A percentile compares a stretch with the other conserved stretches of the same genome.
Evolutionary conservation across 2,113 vertebrate genomes (phyloP).

Genomic region (Trichomycterus rosablanca): DNA sequence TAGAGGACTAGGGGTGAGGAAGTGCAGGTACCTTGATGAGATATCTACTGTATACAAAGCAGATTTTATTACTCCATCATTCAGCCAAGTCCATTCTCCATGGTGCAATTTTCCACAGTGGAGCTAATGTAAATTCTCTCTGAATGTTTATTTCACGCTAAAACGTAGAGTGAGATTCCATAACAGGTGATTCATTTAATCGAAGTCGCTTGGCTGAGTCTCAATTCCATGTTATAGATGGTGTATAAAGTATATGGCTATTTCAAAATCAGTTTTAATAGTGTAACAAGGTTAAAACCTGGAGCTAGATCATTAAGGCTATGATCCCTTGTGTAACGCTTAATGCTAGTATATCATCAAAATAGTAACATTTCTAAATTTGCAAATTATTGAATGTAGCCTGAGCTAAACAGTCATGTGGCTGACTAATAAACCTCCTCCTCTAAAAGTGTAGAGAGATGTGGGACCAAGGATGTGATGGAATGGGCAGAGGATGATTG

Average conservation of each 20-base stretch:
- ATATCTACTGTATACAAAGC: slow-evolving; percentile 55
- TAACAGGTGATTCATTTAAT: slow-evolving; percentile 65
- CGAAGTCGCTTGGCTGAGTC: slow-evolving; percentile 39
- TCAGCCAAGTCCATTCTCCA: slow-evolving; percentile 50
- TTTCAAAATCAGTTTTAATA: too few relatives aligned
- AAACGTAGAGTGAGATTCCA: slow-evolving; percentile 43
- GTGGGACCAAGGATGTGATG: too few relatives aligned
- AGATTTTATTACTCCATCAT: slow-evolving; percentile 63
- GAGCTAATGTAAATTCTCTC: slow-evolving; percentile 65
- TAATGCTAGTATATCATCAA: too few relatives aligned
- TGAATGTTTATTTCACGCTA: slow-evolving; percentile 57
- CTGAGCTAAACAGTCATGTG: too few relatives aligned
- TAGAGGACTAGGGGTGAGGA: slow-evolving; percentile 63
- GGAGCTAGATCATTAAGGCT: too few relatives aligned
- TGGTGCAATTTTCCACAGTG: slow-evolving; percentile 52
- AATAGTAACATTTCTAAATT: too few relatives aligned
- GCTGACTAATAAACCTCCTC: too few relatives aligned
- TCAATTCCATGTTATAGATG: slow-evolving; percentile 44
- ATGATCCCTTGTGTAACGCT: too few relatives aligned
- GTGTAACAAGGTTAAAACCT: too few relatives aligned
- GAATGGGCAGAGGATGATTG: too few relatives aligned
- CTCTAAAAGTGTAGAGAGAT: too few relatives aligned
- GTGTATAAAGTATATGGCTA: neutral
- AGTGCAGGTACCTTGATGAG: slow-evolving; percentile 63
- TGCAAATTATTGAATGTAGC: too few relatives aligned